These are phyloP conservation scores for Hylyphantes graminicola DNA, from an alignment of 1,140 invertebrate genomes.

Conservation along the genomic window DNA sequence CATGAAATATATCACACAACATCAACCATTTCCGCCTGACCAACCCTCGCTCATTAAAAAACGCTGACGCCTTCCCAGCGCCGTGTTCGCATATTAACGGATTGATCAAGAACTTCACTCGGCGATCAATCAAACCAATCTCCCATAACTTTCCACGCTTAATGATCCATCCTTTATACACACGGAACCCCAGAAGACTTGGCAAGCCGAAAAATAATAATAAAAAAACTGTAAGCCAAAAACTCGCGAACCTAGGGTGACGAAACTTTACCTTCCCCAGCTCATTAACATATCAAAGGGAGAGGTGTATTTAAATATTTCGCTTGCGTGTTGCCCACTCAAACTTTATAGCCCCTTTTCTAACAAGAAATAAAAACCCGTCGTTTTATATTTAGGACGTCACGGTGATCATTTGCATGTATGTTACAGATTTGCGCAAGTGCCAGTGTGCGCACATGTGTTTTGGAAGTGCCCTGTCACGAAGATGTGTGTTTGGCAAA, in stretches of 20 bases:
- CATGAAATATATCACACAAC: no score
- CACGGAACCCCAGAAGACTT: not conserved
- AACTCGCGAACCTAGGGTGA: not conserved
- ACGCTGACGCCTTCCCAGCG: no score
- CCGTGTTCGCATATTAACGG: constrained; percentile 3
- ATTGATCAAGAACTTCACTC: constrained; percentile 26
- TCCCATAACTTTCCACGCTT: constrained; percentile 27
- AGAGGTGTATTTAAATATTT: constrained; percentile 27
- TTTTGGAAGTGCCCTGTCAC: constrained; percentile 9
- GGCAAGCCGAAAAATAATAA: not conserved
- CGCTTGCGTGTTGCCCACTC: constrained; percentile 32
- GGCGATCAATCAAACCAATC: constrained; percentile 6
- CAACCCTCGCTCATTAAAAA: no score
- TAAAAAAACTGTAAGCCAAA: constrained; percentile 4
- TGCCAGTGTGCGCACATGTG: not conserved
- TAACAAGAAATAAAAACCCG: constrained; percentile 33
- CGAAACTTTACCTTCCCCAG: constrained; percentile 18
- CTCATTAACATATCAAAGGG: constrained; percentile 38
- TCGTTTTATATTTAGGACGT: constrained; percentile 31
- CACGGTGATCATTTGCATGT: constrained; percentile 20
- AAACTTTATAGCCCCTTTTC: constrained; percentile 28
- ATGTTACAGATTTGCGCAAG: constrained; percentile 31
- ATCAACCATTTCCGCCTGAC: no score
- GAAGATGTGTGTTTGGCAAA: constrained; percentile 17
- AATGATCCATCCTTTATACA: constrained; percentile 2